Percentiles rank a stretch among this genome's conserved stretches.
Conservation (phyloP, 2,888 invertebrate genomes). For the Nomada fucata region DNA sequence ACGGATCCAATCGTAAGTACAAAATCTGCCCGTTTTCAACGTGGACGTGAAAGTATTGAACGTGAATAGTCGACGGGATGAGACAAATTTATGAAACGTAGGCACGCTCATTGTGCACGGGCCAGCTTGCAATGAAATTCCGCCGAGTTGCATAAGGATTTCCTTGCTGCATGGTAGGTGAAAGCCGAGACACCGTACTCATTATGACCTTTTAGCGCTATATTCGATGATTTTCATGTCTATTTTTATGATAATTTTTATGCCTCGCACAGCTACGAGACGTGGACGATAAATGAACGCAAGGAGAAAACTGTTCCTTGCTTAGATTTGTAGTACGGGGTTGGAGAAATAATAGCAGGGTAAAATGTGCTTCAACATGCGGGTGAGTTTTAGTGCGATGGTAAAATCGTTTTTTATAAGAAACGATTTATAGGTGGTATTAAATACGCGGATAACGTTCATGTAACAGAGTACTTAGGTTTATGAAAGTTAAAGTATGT, state of each 20-base stretch:
- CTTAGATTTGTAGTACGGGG: not conserved
- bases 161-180: constrained; percentile 35
- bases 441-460: no score
- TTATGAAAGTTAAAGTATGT: no score
- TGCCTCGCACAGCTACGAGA: not conserved
- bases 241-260: constrained; percentile 49
- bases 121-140: constrained; percentile 46
- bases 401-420: no score
- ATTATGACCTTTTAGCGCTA: constrained; percentile 53
- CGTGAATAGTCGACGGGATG: constrained; percentile 35
- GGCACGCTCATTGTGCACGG: constrained; percentile 43
- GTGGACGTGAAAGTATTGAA: constrained; percentile 51
- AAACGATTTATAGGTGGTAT: no score
- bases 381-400: no score
- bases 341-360: not conserved
- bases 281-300: constrained; percentile 14
- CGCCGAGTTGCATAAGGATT: constrained; percentile 59
- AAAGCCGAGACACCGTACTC: constrained; percentile 60
- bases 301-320: not conserved
- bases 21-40: not conserved
- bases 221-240: constrained; percentile 43
- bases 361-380: not conserved
- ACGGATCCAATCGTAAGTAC: not conserved
- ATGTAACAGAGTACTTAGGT: no score
- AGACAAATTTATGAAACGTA: constrained; percentile 60